A percentile compares a stretch with the other conserved stretches of the same genome.
Evolutionary conservation across 2,888 invertebrate species (phyloP).

Genomic region (Caprella mutica): DNA sequence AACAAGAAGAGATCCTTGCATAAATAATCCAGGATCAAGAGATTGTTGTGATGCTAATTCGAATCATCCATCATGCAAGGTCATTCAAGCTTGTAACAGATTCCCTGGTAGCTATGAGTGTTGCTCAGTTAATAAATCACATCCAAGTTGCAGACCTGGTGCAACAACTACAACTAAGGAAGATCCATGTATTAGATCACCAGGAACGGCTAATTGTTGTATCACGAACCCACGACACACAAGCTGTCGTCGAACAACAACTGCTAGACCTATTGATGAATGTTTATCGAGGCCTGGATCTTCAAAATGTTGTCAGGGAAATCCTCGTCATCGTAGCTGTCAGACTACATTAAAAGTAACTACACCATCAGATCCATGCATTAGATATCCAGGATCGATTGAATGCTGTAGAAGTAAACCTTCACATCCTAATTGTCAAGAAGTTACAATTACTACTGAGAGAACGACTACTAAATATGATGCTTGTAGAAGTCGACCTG

Average conservation of each 20-base stretch:
- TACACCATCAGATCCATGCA: not conserved
- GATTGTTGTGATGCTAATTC: constrained; percentile 12
- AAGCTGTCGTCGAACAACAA: constrained; percentile 10
- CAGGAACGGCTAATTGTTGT: not conserved
- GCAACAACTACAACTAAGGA: not conserved
- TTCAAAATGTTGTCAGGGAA: not conserved
- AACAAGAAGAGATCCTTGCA: too few relatives aligned
- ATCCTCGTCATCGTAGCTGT: not conserved
- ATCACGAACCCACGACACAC: too few relatives aligned
- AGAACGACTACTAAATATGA: not conserved
- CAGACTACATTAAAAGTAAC: not conserved
- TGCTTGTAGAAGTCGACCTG: not conserved
- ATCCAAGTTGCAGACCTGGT: too few relatives aligned
- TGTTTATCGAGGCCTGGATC: not conserved
- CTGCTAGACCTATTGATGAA: too few relatives aligned
- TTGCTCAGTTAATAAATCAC: too few relatives aligned
- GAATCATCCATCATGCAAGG: not conserved
- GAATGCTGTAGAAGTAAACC: not conserved
- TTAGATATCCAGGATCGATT: not conserved
- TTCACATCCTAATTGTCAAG: not conserved
- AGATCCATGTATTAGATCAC: not conserved
- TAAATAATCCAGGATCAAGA: constrained; percentile 5
- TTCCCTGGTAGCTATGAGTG: too few relatives aligned
- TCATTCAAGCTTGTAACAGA: too few relatives aligned
- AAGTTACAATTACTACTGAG: not conserved